A percentile compares a stretch with the other conserved stretches of the same genome.
phyloP scores from a whole-genome alignment of 1,140 invertebrate genomes.

The Vollenhovia emeryi region DNA sequence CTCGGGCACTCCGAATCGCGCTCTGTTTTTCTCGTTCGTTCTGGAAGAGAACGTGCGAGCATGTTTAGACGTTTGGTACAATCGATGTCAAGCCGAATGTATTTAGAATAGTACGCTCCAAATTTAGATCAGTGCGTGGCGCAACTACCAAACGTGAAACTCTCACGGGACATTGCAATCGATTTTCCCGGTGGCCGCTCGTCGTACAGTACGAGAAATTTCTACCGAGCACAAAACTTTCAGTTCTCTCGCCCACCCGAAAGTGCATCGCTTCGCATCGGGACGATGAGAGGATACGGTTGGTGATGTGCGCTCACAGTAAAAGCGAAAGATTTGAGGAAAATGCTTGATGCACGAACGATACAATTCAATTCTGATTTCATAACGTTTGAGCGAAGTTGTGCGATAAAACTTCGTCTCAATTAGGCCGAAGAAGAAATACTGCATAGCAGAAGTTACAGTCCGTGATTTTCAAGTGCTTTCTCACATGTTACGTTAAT shows the following conservation, averaged over 20 bases:
- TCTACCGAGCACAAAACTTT: slow-evolving; percentile 9
- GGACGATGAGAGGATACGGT: slow-evolving; percentile 17
- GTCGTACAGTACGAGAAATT: slow-evolving; percentile 51
- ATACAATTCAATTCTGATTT: neutral
- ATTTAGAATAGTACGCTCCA: slow-evolving; percentile 64
- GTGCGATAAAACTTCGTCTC: neutral
- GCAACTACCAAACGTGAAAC: slow-evolving; percentile 49
- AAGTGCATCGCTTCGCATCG: slow-evolving; percentile 11
- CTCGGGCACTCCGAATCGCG: neutral
- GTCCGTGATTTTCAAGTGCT: neutral
- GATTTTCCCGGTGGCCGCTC: slow-evolving; percentile 19
- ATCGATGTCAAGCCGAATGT: slow-evolving; percentile 33
- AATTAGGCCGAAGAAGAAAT: neutral
- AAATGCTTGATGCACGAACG: neutral
- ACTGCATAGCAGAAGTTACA: neutral
- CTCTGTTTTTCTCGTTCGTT: slow-evolving; percentile 14
- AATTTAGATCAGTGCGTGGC: slow-evolving; percentile 70
- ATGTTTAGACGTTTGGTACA: slow-evolving; percentile 23
- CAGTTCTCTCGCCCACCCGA: slow-evolving; percentile 16
- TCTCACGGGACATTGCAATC: slow-evolving; percentile 13
- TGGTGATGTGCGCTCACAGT: neutral
- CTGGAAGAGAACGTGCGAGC: neutral
- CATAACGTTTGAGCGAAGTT: neutral
- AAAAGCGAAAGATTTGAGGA: neutral
- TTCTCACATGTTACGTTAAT: neutral